A percentile compares a stretch with the other conserved stretches of the same genome.
Conservation (phyloP, 2,797 vertebrate genomes). For the Rhynchonycteris naso region DNA sequence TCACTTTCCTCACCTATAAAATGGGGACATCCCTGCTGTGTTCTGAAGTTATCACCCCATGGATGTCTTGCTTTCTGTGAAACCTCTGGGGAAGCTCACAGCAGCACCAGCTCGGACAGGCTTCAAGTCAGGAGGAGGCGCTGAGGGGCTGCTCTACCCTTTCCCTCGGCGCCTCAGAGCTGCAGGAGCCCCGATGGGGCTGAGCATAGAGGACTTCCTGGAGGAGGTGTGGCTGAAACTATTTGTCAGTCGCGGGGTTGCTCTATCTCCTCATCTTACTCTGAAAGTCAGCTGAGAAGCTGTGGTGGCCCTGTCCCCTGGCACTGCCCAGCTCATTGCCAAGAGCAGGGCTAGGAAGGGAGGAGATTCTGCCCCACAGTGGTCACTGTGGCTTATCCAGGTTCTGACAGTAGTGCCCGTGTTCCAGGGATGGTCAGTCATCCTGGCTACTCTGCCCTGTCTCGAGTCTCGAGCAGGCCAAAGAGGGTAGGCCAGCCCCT, state of each 20-base stretch:
- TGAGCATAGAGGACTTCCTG: not conserved
- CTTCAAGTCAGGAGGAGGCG: not conserved
- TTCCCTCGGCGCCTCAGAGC: not conserved
- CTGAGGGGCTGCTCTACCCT: not conserved
- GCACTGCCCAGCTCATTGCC: not conserved
- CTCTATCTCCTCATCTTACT: not conserved
- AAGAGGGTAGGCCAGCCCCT: not conserved
- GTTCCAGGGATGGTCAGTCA: not conserved
- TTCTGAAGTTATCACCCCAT: not conserved
- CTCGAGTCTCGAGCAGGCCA: not conserved
- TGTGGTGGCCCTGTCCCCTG: not conserved
- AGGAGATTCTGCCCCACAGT: not conserved
- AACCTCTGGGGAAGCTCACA: not conserved
- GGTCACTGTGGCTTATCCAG: not conserved
- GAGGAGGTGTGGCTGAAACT: not conserved
- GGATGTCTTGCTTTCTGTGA: not conserved
- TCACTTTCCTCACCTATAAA: not conserved
- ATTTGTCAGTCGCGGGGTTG: not conserved
- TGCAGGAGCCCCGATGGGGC: not conserved
- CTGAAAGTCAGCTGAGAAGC: not conserved
- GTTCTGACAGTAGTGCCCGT: not conserved
- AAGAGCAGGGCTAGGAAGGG: not conserved
- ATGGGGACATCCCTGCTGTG: not conserved
- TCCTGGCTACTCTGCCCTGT: not conserved
- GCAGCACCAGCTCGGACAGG: not conserved